These are phyloP conservation scores for Philopedon plagiatum DNA, from an alignment of 2,888 invertebrate species.

Conservation along the genomic window DNA sequence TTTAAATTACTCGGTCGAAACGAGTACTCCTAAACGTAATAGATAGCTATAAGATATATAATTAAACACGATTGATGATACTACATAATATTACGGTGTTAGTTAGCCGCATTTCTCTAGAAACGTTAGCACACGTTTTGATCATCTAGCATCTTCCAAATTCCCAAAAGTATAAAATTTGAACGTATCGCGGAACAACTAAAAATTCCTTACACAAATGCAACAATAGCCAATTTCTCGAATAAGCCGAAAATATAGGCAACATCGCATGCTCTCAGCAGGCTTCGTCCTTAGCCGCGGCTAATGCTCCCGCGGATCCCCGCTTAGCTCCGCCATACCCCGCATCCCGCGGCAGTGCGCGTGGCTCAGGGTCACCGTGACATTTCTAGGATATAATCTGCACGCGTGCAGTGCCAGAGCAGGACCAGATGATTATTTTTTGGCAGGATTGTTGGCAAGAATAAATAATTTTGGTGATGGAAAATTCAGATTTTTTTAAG, in stretches of 20 bases:
- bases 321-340: slow-evolving; percentile 63
- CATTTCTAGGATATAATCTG: slow-evolving; percentile 50
- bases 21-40: too few relatives aligned
- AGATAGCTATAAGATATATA: too few relatives aligned
- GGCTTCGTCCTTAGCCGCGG: slow-evolving; percentile 72
- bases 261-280: slow-evolving; percentile 56
- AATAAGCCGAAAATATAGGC: slow-evolving; percentile 4
- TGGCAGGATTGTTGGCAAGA: neutral
- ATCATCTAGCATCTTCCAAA: too few relatives aligned
- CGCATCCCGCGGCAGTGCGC: slow-evolving; percentile 58
- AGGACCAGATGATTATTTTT: slow-evolving; percentile 20
- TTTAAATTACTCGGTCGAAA: too few relatives aligned
- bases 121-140: too few relatives aligned
- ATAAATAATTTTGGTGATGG: neutral
- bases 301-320: slow-evolving; percentile 75
- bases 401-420: slow-evolving; percentile 47
- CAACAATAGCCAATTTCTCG: neutral
- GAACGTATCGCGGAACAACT: too few relatives aligned
- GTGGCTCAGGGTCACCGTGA: slow-evolving; percentile 53
- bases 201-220: neutral
- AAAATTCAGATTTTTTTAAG: neutral
- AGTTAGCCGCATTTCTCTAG: too few relatives aligned
- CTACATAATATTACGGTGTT: too few relatives aligned
- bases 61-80: too few relatives aligned
- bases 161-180: too few relatives aligned